A percentile compares a stretch with the other conserved stretches of the same genome.
Conservation (phyloP, 2,113 vertebrate species). For the Lagenorhynchus albirostris region DNA sequence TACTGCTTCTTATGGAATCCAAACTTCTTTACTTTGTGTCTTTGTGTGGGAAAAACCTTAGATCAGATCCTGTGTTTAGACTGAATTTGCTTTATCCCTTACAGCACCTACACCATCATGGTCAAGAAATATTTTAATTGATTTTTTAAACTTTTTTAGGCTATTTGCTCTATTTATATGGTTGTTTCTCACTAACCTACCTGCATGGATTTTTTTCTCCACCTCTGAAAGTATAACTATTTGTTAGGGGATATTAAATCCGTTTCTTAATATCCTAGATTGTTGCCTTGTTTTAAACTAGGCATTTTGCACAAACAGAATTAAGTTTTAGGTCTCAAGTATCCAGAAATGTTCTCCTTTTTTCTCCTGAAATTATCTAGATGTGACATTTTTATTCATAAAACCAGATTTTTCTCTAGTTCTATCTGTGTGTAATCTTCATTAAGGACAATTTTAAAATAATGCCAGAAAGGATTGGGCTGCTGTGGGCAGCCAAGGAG, state of each 20-base stretch:
- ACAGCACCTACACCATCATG: not conserved
- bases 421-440: not conserved
- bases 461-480: not conserved
- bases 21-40: not conserved
- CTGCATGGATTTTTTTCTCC: not conserved
- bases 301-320: not conserved
- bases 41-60: not conserved
- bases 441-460: not conserved
- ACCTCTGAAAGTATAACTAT: not conserved
- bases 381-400: not conserved
- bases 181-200: not conserved
- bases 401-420: not conserved
- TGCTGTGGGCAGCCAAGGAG: not conserved
- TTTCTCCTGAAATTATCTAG: not conserved
- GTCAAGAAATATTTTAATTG: not conserved
- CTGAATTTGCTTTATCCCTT: not conserved
- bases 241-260: not conserved
- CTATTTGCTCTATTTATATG: not conserved
- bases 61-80: not conserved
- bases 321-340: not conserved
- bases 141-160: not conserved
- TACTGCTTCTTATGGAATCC: not conserved
- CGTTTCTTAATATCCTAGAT: not conserved
- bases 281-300: not conserved
- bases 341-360: not conserved